A percentile compares a stretch with the other conserved stretches of the same genome.
phyloP scores from a whole-genome alignment of 2,888 invertebrate genomes.

The Notocelia uddmanniana region DNA sequence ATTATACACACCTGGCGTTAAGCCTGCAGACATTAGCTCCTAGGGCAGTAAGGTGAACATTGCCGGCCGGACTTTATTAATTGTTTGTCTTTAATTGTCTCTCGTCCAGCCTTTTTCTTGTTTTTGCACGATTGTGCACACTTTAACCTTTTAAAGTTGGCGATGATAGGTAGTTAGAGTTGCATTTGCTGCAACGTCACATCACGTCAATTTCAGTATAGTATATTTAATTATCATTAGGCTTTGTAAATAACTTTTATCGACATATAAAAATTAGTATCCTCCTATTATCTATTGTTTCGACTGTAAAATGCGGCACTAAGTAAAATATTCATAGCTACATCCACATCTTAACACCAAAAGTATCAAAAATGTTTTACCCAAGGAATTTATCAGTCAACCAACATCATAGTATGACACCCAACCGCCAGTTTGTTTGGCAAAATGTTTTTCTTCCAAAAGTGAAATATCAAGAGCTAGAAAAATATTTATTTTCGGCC shows the following conservation, averaged over 20 bases:
- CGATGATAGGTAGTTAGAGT: not conserved
- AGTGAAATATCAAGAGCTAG: not conserved
- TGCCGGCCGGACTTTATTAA: constrained; percentile 25
- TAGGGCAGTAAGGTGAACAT: constrained; percentile 24
- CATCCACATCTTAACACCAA: not conserved
- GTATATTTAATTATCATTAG: too few species aligned
- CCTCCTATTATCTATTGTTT: too few species aligned
- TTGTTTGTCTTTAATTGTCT: constrained; percentile 5
- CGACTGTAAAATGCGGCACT: too few species aligned
- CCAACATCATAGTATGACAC: not conserved
- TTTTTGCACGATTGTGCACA: not conserved
- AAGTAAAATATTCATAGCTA: too few species aligned
- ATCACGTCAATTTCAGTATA: too few species aligned
- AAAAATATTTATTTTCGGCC: not conserved
- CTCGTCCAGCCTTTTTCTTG: constrained; percentile 9
- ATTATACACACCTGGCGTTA: constrained; percentile 36
- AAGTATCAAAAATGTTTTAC: not conserved
- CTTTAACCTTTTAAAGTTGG: not conserved
- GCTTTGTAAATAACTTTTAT: too few species aligned
- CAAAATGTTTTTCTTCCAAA: not conserved
- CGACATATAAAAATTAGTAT: too few species aligned
- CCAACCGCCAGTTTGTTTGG: not conserved
- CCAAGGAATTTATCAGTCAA: not conserved
- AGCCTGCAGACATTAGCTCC: constrained; percentile 13
- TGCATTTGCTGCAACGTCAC: not conserved